Conservation (phyloP, 2,888 invertebrate genomes). For the Hirtodrosophila histrioides region DNA sequence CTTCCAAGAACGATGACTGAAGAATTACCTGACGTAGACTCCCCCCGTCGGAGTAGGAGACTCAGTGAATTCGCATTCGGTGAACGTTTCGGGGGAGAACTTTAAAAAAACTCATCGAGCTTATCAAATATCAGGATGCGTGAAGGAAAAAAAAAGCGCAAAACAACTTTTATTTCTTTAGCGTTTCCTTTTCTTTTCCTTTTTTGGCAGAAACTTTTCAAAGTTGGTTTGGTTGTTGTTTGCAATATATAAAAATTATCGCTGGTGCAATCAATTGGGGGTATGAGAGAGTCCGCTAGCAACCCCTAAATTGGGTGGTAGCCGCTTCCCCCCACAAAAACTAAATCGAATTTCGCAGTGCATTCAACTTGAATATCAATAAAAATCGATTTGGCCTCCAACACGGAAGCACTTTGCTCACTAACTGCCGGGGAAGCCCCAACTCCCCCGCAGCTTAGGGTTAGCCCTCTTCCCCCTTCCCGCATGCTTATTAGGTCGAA, state of each 20-base stretch:
- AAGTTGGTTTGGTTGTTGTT: slow-evolving; percentile 2
- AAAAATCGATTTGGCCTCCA: slow-evolving; percentile 72
- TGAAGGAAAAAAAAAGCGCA: slow-evolving; percentile 35
- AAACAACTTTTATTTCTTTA: slow-evolving; percentile 28
- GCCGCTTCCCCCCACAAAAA: slow-evolving; percentile 16
- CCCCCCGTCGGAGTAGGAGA: neutral
- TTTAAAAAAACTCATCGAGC: slow-evolving; percentile 3
- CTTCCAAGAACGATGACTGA: slow-evolving; percentile 16
- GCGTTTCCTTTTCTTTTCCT: neutral
- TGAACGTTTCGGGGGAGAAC: neutral
- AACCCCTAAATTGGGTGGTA: slow-evolving; percentile 15
- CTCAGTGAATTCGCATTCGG: slow-evolving; percentile 4
- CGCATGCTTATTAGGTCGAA: slow-evolving; percentile 74
- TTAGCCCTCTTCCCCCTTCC: neutral
- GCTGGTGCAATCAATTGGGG: slow-evolving; percentile 8
- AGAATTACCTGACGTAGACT: slow-evolving; percentile 4
- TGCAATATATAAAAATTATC: slow-evolving; percentile 22
- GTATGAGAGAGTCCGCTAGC: slow-evolving; percentile 10
- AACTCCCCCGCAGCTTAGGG: neutral
- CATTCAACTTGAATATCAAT: slow-evolving; percentile 74
- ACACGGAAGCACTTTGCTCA: slow-evolving; percentile 59
- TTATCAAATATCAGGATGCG: slow-evolving; percentile 43
- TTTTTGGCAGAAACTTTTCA: slow-evolving; percentile 11
- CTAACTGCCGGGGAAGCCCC: slow-evolving; percentile 1
- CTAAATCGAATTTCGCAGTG: slow-evolving; percentile 49